Evolutionary conservation across 2,113 vertebrate genomes (phyloP).

Genomic region (Neopipo cinnamomea): DNA sequence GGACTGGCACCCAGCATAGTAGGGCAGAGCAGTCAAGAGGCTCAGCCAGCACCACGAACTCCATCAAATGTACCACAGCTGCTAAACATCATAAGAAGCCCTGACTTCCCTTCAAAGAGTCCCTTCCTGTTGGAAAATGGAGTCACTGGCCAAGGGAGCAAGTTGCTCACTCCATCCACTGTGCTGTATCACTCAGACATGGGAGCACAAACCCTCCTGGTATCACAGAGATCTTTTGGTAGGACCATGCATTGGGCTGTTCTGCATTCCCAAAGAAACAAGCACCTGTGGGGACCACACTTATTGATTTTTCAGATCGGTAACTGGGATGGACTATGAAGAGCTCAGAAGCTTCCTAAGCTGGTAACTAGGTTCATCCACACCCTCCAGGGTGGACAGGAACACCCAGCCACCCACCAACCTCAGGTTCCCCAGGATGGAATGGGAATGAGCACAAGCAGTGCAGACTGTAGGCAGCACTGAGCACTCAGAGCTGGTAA

Average conservation of each 20-base stretch:
- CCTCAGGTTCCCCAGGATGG: neutral
- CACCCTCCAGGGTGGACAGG: neutral
- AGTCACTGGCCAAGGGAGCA: neutral
- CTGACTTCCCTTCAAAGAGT: neutral
- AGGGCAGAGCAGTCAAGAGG: neutral
- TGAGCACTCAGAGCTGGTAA: neutral
- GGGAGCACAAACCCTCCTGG: neutral
- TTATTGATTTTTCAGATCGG: accelerated
- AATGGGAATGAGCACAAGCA: neutral
- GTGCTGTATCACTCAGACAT: neutral
- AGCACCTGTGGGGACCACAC: neutral
- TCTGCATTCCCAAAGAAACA: neutral
- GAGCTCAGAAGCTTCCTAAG: neutral
- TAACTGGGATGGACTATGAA: neutral
- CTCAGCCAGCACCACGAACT: neutral
- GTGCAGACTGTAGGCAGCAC: neutral
- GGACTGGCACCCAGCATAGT: neutral
- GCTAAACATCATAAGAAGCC: neutral
- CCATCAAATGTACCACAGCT: neutral
- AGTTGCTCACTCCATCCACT: accelerated
- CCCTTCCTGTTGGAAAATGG: neutral
- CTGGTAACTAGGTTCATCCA: neutral
- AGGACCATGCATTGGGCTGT: neutral
- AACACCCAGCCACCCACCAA: neutral
- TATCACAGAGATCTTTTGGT: neutral